Base-by-base conservation (phyloP, 35 echinoderm and acorn worm species). In the Apostichopus japonicus region DNA sequence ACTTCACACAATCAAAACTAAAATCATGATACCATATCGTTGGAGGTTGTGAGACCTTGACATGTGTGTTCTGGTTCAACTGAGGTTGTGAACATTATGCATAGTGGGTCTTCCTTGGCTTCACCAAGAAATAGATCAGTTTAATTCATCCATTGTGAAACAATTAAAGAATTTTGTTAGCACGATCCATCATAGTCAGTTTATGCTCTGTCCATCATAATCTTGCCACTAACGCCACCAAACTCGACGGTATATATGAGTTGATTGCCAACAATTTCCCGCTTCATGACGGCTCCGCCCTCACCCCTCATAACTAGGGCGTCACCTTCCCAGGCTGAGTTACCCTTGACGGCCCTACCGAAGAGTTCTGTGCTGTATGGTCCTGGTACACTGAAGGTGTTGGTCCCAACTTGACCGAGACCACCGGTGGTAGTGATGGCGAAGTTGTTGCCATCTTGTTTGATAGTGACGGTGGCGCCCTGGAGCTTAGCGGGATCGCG, bases 381-480 rank as follows among this genome's bases (percentile, higher is more conserved):
- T 23, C 54, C 24, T 10, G 82, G 82, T 1, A 95, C 91, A 76
- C 91, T 76, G 86, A 95, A 95, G 57, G 56, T 83, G 24, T 62
- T 71, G 24, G 55, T 84, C 24, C 70, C 90, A 15, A 54, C 77
- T 44, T 93, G 86, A 44, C 95, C 92, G 23, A 86, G 89, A 44
- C 72, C 79, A 27, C 92, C 88, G 7, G 79, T 86, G 67, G 92
- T 94, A 6, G 72, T 94, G 65, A 96, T 88, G 44, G 67, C 72
- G 92, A 96, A 94, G 88, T 82, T 91, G 72, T 94, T 90, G 8
- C 95, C 95, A 53, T 94, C 61, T 80, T 96, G 95, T 6, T 53
- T 87, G 53, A 96, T 96, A 15, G 72, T 80, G 15, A 96, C 53
- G 15, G 73, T 72, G 24, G 93, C 84, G 7, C 79, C 86, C 5